Conservation (phyloP, 2,113 vertebrate species). For the Balaeniceps rex region DNA sequence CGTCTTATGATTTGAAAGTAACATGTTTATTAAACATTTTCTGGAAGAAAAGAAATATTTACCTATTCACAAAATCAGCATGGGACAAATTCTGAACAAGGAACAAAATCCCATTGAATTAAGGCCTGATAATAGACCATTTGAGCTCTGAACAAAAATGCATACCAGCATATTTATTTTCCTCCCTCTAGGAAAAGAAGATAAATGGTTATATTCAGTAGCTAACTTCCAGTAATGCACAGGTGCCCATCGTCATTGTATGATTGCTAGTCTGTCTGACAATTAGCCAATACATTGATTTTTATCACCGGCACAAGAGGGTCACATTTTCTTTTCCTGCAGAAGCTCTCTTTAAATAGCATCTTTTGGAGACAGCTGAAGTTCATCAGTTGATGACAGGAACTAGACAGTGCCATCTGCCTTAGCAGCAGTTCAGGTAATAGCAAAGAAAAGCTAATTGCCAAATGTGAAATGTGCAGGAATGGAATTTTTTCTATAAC, state of each 20-base stretch:
- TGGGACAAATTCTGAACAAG: not conserved
- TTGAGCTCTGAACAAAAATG: not conserved
- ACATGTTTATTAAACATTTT: not conserved
- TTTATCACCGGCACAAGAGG: conserved; percentile 5
- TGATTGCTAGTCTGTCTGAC: not conserved
- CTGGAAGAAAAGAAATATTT: not conserved
- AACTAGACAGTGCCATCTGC: conserved; percentile 64
- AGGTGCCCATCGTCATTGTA: not conserved
- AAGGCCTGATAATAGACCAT: not conserved
- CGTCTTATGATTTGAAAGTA: not conserved
- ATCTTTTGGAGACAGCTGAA: conserved; percentile 45
- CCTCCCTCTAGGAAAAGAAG: not conserved
- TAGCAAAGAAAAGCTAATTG: conserved; percentile 33
- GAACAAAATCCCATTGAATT: not conserved
- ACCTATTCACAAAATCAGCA: not conserved
- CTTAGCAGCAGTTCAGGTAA: conserved; percentile 52
- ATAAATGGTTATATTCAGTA: not conserved
- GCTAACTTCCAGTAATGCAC: not conserved
- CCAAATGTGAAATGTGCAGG: not conserved
- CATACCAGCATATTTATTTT: not conserved
- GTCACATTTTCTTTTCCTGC: not conserved
- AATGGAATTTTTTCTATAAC: not conserved
- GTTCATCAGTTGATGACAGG: conserved; percentile 56
- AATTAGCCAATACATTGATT: conserved; percentile 22
- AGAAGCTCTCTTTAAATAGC: not conserved